phyloP scores from a whole-genome alignment of 2,888 invertebrate genomes.

The Stenotaenia linearis region DNA sequence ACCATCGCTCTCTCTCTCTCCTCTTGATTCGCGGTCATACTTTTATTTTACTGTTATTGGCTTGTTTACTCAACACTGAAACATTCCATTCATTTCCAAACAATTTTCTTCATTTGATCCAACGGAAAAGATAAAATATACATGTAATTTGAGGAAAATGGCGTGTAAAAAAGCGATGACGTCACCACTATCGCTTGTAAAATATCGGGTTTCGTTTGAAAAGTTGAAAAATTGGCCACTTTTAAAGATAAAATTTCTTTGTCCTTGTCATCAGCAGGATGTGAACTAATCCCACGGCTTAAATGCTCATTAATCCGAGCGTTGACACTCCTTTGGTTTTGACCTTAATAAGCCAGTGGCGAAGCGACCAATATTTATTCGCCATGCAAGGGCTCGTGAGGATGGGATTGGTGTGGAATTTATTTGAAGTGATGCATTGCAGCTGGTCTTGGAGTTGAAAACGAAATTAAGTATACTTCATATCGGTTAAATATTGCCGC shows the following conservation, averaged over 20 bases:
- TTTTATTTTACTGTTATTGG: background rate
- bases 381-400: background rate
- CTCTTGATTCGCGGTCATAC: background rate
- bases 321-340: background rate
- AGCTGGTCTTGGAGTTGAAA: slow-evolving; percentile 16
- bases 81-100: background rate
- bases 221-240: background rate
- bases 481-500: slow-evolving; percentile 1
- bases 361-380: background rate
- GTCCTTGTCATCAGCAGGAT: background rate
- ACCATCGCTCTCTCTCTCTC: background rate
- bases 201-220: background rate
- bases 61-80: background rate
- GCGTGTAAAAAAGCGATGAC: background rate
- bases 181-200: background rate
- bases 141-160: no score
- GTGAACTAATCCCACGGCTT: background rate
- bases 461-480: slow-evolving; percentile 1
- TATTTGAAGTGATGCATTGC: slow-evolving; percentile 12
- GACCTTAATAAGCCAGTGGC: background rate
- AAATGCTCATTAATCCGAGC: background rate
- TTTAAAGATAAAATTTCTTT: background rate
- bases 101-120: background rate
- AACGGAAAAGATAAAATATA: no score
- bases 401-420: slow-evolving; percentile 3